These are phyloP conservation scores for Corythoichthys intestinalis DNA, from an alignment of 2,113 vertebrate species.

Conservation along the genomic window DNA sequence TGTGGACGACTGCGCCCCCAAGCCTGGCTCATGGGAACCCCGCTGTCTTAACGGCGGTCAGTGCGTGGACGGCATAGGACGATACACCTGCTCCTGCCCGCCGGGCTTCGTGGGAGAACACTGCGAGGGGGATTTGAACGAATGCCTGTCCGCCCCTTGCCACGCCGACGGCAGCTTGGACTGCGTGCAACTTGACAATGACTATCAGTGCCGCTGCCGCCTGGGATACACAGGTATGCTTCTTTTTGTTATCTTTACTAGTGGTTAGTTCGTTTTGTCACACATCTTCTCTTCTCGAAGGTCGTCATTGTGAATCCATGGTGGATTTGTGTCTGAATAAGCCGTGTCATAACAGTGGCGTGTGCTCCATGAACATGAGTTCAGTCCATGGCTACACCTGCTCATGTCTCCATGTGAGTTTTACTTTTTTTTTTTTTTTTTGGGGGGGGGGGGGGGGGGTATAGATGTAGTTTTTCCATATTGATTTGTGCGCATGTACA, in stretches of 20 bases:
- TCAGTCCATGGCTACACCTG: slow-evolving; percentile 85
- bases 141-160: slow-evolving; percentile 87
- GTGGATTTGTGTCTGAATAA: slow-evolving; percentile 83
- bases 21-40: slow-evolving; percentile 56
- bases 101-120: slow-evolving; percentile 85
- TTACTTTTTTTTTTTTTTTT: too few species aligned
- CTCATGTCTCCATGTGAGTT: slow-evolving; percentile 80
- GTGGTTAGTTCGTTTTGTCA: not conserved
- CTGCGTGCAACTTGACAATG: slow-evolving; percentile 83
- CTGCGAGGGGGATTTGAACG: slow-evolving; percentile 91
- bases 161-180: slow-evolving; percentile 81
- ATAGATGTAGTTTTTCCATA: too few species aligned
- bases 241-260: too few species aligned
- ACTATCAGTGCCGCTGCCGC: slow-evolving; percentile 85
- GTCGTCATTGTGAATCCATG: slow-evolving; percentile 86
- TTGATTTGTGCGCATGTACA: too few species aligned
- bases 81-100: slow-evolving; percentile 82
- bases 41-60: slow-evolving; percentile 85
- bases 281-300: slow-evolving; percentile 47
- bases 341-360: slow-evolving; percentile 82
- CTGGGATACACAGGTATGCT: slow-evolving; percentile 83
- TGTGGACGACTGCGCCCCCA: slow-evolving; percentile 79
- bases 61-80: slow-evolving; percentile 83
- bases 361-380: slow-evolving; percentile 83
- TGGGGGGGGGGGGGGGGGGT: too few species aligned